phyloP scores from a whole-genome alignment of 2,113 vertebrate species.

The Todiramphus saurophagus region DNA sequence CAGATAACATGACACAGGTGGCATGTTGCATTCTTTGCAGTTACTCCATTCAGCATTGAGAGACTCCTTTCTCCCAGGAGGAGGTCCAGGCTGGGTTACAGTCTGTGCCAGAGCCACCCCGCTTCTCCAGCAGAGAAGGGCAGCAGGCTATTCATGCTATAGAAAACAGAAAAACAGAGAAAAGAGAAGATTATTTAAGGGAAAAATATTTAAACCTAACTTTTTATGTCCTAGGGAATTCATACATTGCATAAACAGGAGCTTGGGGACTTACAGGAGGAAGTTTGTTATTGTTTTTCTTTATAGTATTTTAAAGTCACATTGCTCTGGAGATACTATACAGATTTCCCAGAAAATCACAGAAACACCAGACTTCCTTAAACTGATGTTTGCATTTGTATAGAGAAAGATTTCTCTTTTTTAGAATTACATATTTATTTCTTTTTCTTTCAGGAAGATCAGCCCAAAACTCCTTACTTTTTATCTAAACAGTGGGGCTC shows the following conservation, averaged over 20 bases:
- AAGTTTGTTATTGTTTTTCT: not conserved
- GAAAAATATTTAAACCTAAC: not conserved
- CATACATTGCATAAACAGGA: not conserved
- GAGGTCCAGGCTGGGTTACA: not conserved
- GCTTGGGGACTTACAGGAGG: not conserved
- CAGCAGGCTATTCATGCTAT: not conserved
- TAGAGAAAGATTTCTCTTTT: not conserved
- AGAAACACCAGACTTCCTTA: not conserved
- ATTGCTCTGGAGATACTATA: not conserved
- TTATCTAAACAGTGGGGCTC: constrained; percentile 91
- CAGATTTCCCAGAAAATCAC: not conserved
- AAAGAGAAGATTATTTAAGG: not conserved
- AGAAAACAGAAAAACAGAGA: not conserved
- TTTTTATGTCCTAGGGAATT: not conserved
- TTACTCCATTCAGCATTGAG: not conserved
- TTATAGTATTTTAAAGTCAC: not conserved
- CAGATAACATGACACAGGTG: not conserved
- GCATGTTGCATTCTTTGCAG: not conserved
- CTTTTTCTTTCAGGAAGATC: constrained; percentile 76
- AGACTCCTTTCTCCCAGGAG: not conserved
- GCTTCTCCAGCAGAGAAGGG: not conserved
- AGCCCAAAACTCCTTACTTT: constrained; percentile 80
- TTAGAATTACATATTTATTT: not conserved
- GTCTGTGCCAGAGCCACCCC: not conserved
- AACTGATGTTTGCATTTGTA: not conserved